These are phyloP conservation scores for Myrmophylax atrothorax DNA, from an alignment of 2,113 vertebrate genomes.

Conservation along the genomic window DNA sequence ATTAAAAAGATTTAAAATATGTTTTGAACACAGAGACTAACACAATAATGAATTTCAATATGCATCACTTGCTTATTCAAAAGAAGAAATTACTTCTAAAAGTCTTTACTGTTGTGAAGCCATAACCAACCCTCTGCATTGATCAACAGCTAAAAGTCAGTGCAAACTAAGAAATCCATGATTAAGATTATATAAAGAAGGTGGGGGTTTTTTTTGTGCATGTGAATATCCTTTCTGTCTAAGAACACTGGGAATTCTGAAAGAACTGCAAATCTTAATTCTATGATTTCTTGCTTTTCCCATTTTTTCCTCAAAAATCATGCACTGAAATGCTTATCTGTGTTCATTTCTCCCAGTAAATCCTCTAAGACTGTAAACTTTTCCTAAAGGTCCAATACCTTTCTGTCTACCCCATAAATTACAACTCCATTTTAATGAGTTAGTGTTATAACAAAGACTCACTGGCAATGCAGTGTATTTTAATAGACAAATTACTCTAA, in stretches of 20 bases:
- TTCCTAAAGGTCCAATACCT: conserved; percentile 61
- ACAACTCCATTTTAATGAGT: conserved; percentile 34
- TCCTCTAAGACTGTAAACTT: not conserved
- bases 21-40: not conserved
- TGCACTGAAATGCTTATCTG: not conserved
- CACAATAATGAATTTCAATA: not conserved
- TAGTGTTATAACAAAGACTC: conserved; percentile 50
- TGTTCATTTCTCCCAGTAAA: not conserved
- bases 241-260: not conserved
- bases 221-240: not conserved
- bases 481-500: conserved; percentile 69
- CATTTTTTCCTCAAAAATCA: not conserved
- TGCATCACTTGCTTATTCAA: not conserved
- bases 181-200: not conserved
- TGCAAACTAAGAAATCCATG: not conserved
- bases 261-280: not conserved
- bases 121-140: not conserved
- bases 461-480: conserved; percentile 49
- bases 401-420: conserved; percentile 11
- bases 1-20: not conserved
- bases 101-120: not conserved
- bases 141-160: not conserved
- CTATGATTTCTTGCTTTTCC: not conserved
- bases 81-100: not conserved
- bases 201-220: not conserved